phyloP scores from a whole-genome alignment of 2,888 invertebrate genomes.

The Agriopis marginaria region DNA sequence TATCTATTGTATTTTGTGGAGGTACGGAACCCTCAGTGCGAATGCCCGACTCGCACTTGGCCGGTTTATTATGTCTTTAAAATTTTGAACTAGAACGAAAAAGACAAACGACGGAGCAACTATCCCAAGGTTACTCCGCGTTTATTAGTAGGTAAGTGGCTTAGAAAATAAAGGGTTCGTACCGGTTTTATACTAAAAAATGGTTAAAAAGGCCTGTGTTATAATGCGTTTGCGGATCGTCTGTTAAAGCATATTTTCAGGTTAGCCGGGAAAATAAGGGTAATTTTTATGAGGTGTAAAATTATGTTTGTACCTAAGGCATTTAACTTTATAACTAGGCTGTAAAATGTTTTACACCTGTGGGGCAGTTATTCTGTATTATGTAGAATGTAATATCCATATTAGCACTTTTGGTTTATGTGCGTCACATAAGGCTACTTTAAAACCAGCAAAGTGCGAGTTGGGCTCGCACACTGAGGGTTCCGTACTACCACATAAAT shows the following conservation, averaged over 20 bases:
- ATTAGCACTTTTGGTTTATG: constrained; percentile 1
- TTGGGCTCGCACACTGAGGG: no score
- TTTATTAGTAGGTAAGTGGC: no score
- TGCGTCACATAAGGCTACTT: not conserved
- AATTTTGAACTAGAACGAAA: no score
- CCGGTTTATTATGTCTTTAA: no score
- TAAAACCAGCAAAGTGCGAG: no score
- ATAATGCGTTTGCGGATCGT: constrained; percentile 12
- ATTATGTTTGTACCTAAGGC: constrained; percentile 19
- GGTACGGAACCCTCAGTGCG: no score
- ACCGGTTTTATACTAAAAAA: constrained; percentile 5
- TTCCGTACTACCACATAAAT: no score
- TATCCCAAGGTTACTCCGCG: no score
- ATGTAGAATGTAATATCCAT: not conserved
- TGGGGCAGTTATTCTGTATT: constrained; percentile 7
- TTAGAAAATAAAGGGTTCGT: no score
- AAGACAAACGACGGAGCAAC: no score
- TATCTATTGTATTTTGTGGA: no score
- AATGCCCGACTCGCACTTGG: no score
- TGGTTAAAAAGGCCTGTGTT: not conserved
- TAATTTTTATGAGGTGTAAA: constrained; percentile 32
- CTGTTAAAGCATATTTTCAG: constrained; percentile 14
- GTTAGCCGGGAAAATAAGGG: constrained; percentile 23
- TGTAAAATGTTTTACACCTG: constrained; percentile 19
- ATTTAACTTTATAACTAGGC: constrained; percentile 16